Base-by-base conservation (phyloP, 2,113 vertebrate species). In the Osmerus eperlanus region DNA sequence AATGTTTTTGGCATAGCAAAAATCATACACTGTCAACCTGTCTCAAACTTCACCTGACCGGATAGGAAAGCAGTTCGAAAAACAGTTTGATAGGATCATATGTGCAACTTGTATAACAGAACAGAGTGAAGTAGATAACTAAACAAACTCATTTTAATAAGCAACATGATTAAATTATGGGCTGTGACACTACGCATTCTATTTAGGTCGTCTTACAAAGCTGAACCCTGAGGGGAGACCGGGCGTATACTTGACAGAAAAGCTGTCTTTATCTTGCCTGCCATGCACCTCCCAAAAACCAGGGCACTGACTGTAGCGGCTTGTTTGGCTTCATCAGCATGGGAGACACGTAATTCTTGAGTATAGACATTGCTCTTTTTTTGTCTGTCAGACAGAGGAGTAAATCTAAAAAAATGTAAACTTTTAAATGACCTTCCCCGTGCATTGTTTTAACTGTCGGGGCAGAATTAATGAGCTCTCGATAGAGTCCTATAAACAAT, bases 281-380 rank as follows among this genome's bases (percentile, higher is more conserved):
- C 16, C 36, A n/a, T 65, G 71, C 75, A 78, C 65, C 80, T 78
- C 80, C 74, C 76, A 71, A 78, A 84, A 82, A 81, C 61, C 72
- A 72, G 71, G 72, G 32, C 79, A 36, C 5, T 36, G 32, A 83
- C 79, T 80, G 81, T 61, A 71, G 72, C 71, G 58, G 79, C 60
- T 70, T 80, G 76, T 73, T 75, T 60, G 68, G 60, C 71, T 72
- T 71, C 82, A 91, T 90, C 85, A 86, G 85, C 82, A 91, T 88
- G 85, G 72, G 64, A 72, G 70, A 74, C 88, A 87, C 88, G 85
- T 89, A 77, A 19, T n/a, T 41, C 7, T 62, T 41, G 2, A 36
- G 15, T 36, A 41, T 13, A 14, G 16, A 68, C 70, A 71, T 71
- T 15, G 60, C 47, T 18, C 59, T 71, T 63, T 52, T 52, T 71